A percentile compares a stretch with the other conserved stretches of the same genome.
phyloP scores from a whole-genome alignment of 2,888 invertebrate species.

The Uropetala carovei region DNA sequence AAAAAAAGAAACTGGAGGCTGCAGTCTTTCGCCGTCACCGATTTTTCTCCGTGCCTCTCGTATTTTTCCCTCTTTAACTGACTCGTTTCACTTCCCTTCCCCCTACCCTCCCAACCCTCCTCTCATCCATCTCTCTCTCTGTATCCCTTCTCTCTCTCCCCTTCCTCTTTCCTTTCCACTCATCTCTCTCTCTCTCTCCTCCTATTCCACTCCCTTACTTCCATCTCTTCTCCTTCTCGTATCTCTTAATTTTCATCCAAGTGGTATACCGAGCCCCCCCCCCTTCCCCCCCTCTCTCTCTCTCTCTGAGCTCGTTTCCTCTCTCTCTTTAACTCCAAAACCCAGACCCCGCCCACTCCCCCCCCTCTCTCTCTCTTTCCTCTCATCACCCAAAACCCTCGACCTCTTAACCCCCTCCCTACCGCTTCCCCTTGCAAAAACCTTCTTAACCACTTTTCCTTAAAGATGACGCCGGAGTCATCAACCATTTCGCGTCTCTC shows the following conservation, averaged over 20 bases:
- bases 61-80: too few species aligned
- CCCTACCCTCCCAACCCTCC: background rate
- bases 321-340: too few species aligned
- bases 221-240: background rate
- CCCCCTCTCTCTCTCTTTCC: too few species aligned
- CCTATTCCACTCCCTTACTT: background rate
- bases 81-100: background rate
- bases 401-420: too few species aligned
- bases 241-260: slow-evolving; percentile 29
- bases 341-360: too few species aligned
- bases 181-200: background rate
- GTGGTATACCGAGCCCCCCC: background rate
- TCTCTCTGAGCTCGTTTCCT: background rate
- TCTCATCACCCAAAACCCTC: too few species aligned
- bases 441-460: slow-evolving; percentile 11
- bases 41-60: too few species aligned
- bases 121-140: background rate
- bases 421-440: background rate
- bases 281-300: background rate
- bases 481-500: slow-evolving; percentile 12
- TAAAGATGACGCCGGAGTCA: slow-evolving; percentile 12
- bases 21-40: too few species aligned
- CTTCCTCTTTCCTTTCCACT: background rate
- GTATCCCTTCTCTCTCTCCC: background rate
- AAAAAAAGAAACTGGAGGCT: too few species aligned